Evolutionary conservation across 2,797 vertebrate genomes (phyloP), one percentile per base, ranked within the genome.

Genomic region (Helostoma temminkii): DNA sequence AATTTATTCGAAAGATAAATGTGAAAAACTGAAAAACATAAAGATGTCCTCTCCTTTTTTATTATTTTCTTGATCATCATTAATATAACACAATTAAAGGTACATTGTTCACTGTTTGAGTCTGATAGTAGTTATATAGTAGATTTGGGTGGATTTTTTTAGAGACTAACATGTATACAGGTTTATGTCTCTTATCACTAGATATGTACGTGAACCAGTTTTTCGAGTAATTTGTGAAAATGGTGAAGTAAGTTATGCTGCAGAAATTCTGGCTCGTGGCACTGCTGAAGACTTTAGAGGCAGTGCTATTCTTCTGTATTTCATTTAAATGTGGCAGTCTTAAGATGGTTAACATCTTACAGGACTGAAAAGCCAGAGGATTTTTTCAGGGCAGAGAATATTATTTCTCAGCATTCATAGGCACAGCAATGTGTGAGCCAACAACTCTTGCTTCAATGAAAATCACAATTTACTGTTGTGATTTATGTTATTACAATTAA

Each of bases 251-350:
- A 63, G 6, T 30, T 32, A 32, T 32, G 28, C 39, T 32, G 32
- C 9, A 32, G 32, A 32, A 16, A 25, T 39, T 55, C 46, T 61
- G 50, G 50, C 55, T 52, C 18, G 24, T 24, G 24, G 37, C 37
- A 6, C 36, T 42, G 41, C 15, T 39, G 15, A 30, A 14, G 30
- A 37, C 14, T 43, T 8, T 19, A 24, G 19, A 16, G 10, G 18
- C 4, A 8, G 56, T 19, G 41, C 46, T n/a, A 48, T 21, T n/a
- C 18, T 28, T 50, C 21, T 6, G 18, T 54, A 18, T 50, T 45
- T 42, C 48, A 30, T 7, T 56, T 48, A 73, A 48, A 70, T 61
- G 28, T 46, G 11, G 2, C n/a, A 56, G 57, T 57, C 9, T n/a
- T 3, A 47, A 4, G 14, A 53, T 42, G 43, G 41, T 30, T n/a